Conservation (phyloP, 2,797 vertebrate genomes). For the Nyctibius grandis region DNA sequence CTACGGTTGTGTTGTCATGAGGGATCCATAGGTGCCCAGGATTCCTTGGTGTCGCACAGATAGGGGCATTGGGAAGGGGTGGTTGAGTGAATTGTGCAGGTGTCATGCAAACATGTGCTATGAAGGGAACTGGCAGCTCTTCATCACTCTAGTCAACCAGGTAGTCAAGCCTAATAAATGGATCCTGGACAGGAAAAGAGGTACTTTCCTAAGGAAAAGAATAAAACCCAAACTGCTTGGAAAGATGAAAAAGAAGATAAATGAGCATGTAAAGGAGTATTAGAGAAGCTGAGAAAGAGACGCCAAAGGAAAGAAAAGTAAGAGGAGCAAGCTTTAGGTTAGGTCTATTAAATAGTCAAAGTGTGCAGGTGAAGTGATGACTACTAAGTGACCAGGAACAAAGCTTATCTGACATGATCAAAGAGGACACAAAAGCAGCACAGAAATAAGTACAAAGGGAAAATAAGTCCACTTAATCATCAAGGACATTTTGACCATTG, state of each 20-base stretch:
- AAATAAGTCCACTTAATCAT: neutral
- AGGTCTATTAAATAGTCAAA: neutral
- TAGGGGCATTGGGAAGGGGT: neutral
- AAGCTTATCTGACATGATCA: neutral
- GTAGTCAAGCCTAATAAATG: neutral
- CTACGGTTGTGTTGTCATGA: neutral
- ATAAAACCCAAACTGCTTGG: neutral
- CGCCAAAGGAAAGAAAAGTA: neutral
- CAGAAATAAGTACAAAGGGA: neutral
- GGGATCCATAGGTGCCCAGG: neutral
- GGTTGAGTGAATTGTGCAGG: neutral
- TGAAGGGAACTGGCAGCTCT: neutral
- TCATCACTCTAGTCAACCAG: neutral
- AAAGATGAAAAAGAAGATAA: neutral
- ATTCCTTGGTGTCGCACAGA: neutral
- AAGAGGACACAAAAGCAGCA: neutral
- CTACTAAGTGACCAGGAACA: neutral
- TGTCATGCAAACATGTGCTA: neutral
- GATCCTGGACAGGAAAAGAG: neutral
- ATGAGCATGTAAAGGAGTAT: neutral
- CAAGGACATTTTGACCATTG: neutral
- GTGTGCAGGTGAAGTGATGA: neutral
- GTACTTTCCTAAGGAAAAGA: neutral
- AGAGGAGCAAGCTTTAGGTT: neutral
- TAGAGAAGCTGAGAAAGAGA: neutral